phyloP scores from a whole-genome alignment of 2,113 vertebrate species.

The human (Homo sapiens) region GRCh38 chr2:163292001-163292500 shows the following conservation, averaged over 20 bases:
- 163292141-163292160: not conserved
- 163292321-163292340: not conserved
- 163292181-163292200: not conserved
- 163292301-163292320: not conserved
- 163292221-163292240: not conserved
- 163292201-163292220: not conserved
- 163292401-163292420: not conserved
- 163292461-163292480: not conserved
- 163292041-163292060: not conserved
- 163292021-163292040: not conserved
- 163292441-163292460: not conserved
- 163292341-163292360: not conserved
- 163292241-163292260: not conserved
- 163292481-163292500: not conserved
- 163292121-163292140: not conserved
- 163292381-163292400: not conserved
- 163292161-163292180: not conserved
- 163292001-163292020: not conserved
- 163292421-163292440: not conserved
- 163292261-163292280: not conserved
- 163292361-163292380: not conserved
- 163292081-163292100: not conserved
- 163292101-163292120: accelerated
- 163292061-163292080: not conserved
- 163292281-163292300: not conserved